A percentile compares a stretch with the other conserved stretches of the same genome.
phyloP scores from a whole-genome alignment of 1,140 invertebrate genomes.

The Cyphomyrmex costatus region DNA sequence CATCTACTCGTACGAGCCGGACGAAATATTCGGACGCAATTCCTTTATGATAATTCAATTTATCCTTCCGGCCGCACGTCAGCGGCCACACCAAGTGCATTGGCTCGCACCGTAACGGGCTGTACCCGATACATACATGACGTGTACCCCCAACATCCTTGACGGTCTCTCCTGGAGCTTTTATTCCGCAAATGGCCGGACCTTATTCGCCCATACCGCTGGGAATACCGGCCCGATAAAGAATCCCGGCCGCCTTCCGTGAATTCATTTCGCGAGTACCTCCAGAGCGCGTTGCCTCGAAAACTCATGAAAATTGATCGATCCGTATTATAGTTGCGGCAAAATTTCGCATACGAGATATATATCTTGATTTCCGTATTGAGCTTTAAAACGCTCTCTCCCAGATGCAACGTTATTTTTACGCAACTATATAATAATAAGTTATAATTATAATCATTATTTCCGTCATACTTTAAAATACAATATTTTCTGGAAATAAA shows the following conservation, averaged over 20 bases:
- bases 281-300: not conserved
- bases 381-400: not conserved
- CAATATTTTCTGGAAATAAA: not conserved
- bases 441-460: not conserved
- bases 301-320: slow-evolving; percentile 67
- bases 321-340: not conserved
- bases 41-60: slow-evolving; percentile 82
- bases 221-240: slow-evolving; percentile 52
- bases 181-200: slow-evolving; percentile 75
- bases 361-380: not conserved
- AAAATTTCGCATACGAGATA: slow-evolving; percentile 50
- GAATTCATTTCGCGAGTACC: slow-evolving; percentile 70
- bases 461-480: not conserved
- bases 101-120: slow-evolving; percentile 41
- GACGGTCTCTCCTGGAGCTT: slow-evolving; percentile 45
- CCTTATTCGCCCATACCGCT: slow-evolving; percentile 69
- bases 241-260: slow-evolving; percentile 63
- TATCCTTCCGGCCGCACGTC: slow-evolving; percentile 64
- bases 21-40: slow-evolving; percentile 78
- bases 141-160: slow-evolving; percentile 50
- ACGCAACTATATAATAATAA: too few relatives aligned
- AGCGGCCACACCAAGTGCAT: slow-evolving; percentile 20
- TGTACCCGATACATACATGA: slow-evolving; percentile 67
- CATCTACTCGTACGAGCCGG: slow-evolving; percentile 75
- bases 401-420: not conserved